Evolutionary conservation across 2,888 invertebrate species (phyloP).

Genomic region (Thecocarcelia acutangulata): DNA sequence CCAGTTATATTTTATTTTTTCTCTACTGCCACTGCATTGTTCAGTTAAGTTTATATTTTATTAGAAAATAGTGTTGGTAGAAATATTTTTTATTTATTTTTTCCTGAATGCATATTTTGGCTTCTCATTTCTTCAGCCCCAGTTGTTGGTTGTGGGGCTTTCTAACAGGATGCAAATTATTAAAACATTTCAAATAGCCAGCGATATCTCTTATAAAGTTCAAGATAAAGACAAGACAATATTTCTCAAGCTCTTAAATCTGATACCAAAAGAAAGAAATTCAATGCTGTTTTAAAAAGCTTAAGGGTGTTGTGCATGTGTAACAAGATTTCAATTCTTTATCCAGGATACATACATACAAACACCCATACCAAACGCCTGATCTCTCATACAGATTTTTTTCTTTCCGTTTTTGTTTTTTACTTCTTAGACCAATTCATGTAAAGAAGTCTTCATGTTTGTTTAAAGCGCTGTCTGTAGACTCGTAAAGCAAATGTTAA

Average conservation of each 20-base stretch:
- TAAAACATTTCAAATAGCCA: slow-evolving; percentile 68
- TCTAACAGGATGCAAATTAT: slow-evolving; percentile 70
- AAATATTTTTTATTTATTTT: slow-evolving; percentile 8
- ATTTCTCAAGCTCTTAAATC: slow-evolving; percentile 56
- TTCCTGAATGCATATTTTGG: not conserved
- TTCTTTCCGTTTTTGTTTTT: not conserved
- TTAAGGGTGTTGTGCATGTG: slow-evolving; percentile 64
- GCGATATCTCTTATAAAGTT: slow-evolving; percentile 62
- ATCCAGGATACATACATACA: slow-evolving; percentile 36
- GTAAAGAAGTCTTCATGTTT: slow-evolving; percentile 46
- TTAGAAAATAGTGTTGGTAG: slow-evolving; percentile 44
- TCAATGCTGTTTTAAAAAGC: slow-evolving; percentile 52
- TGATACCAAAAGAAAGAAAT: slow-evolving; percentile 54
- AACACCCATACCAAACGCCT: slow-evolving; percentile 9
- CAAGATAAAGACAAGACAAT: slow-evolving; percentile 67
- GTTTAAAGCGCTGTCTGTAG: slow-evolving; percentile 9
- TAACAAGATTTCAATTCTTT: slow-evolving; percentile 45
- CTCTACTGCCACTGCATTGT: slow-evolving; percentile 8
- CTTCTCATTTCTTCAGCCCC: slow-evolving; percentile 15
- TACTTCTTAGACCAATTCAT: slow-evolving; percentile 12
- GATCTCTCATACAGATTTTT: slow-evolving; percentile 56
- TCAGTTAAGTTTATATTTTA: slow-evolving; percentile 45
- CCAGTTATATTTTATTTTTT: slow-evolving; percentile 36
- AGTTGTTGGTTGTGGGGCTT: slow-evolving; percentile 44
- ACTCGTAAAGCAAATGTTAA: slow-evolving; percentile 34